Conservation (phyloP, 2,113 vertebrate genomes). For the Delphinus delphis region DNA sequence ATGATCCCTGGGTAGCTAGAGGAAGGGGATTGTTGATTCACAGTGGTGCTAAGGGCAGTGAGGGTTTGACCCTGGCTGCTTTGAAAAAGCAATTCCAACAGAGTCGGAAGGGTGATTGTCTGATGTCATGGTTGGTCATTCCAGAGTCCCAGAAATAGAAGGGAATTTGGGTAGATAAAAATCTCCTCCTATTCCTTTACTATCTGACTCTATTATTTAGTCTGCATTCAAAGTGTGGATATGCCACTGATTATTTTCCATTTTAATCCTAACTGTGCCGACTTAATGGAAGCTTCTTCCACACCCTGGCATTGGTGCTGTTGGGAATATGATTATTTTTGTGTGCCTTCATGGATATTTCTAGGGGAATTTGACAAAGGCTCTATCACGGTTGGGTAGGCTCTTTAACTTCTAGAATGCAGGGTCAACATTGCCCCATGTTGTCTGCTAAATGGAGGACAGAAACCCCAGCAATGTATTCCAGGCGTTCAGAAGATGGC, state of each 20-base stretch:
- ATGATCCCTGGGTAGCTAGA: too few species aligned
- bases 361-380: neutral
- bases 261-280: neutral
- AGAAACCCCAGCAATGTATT: rapidly evolving
- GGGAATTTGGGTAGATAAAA: neutral
- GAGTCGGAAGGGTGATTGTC: neutral
- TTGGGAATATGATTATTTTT: neutral
- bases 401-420: neutral
- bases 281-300: neutral
- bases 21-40: neutral
- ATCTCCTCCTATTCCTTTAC: neutral
- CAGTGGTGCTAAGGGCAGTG: too few species aligned
- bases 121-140: neutral
- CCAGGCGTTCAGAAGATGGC: neutral
- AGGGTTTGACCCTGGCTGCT: neutral
- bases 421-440: too few species aligned
- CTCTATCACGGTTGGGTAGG: neutral
- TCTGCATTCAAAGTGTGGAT: neutral
- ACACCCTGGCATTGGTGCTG: neutral
- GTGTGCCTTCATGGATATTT: neutral
- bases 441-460: neutral
- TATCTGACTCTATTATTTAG: neutral
- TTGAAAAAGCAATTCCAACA: neutral
- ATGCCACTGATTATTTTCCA: neutral
- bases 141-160: neutral